These are phyloP conservation scores for Mystacornis crossleyi DNA, from an alignment of 2,113 vertebrate genomes.

Conservation along the genomic window DNA sequence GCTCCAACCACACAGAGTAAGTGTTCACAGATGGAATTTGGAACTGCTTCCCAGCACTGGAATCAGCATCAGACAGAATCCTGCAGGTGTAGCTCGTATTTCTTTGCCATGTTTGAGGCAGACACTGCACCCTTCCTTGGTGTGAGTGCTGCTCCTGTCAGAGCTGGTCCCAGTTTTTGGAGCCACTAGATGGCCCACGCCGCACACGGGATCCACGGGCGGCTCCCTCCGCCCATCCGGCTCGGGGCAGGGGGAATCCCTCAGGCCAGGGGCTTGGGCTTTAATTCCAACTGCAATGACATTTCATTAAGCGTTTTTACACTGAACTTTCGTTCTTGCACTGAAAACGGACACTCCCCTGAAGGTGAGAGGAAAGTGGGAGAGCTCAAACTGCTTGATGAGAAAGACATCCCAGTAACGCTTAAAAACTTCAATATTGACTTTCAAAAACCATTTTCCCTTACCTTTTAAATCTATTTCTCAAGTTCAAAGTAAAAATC, in stretches of 20 bases:
- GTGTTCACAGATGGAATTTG: rapidly evolving
- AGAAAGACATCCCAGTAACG: not conserved
- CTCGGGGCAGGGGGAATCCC: not conserved
- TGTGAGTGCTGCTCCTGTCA: rapidly evolving
- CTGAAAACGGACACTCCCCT: not conserved
- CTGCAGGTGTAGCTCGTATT: rapidly evolving
- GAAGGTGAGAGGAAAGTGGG: not conserved
- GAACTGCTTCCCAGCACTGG: not conserved
- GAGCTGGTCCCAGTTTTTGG: rapidly evolving
- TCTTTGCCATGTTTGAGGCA: rapidly evolving
- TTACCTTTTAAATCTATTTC: not conserved
- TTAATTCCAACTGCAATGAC: rapidly evolving
- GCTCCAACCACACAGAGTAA: rapidly evolving
- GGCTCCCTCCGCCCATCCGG: not conserved
- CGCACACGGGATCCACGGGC: not conserved
- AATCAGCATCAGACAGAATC: rapidly evolving
- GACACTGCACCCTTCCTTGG: not conserved
- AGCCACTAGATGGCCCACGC: slow-evolving; percentile 68
- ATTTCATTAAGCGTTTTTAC: not conserved
- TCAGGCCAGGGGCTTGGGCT: not conserved
- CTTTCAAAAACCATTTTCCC: not conserved
- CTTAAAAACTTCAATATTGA: not conserved
- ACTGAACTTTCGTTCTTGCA: not conserved
- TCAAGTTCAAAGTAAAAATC: not conserved
- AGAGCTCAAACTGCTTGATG: not conserved